Evolutionary conservation across 2,113 vertebrate genomes (phyloP).

Genomic region (Podarcis cretensis): DNA sequence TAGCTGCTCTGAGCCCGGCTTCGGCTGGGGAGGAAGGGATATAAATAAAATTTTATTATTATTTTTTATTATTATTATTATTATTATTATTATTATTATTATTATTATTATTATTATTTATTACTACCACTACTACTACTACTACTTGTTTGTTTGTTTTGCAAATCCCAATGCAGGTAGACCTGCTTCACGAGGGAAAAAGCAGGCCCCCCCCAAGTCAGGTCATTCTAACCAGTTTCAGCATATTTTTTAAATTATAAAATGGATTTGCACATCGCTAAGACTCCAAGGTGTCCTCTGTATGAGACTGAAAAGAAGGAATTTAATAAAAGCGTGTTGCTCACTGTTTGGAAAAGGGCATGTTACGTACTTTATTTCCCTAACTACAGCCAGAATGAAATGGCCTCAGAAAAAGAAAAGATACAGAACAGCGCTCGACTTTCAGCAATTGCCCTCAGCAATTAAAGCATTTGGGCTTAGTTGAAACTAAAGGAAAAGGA

Average conservation of each 20-base stretch:
- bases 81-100: too few species aligned
- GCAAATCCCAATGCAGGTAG: too few species aligned
- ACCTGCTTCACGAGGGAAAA: too few species aligned
- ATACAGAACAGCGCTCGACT: neutral
- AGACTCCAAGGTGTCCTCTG: neutral
- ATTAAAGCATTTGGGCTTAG: neutral
- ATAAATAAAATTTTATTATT: too few species aligned
- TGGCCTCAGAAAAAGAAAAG: neutral
- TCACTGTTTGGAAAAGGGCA: neutral
- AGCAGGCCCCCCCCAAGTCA: neutral
- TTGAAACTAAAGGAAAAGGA: neutral
- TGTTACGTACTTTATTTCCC: neutral
- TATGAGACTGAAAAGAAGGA: too few species aligned
- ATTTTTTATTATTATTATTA: too few species aligned
- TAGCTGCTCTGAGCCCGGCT: too few species aligned
- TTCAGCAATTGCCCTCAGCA: neutral
- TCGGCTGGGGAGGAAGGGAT: too few species aligned
- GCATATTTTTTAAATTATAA: too few species aligned
- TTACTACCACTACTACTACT: too few species aligned
- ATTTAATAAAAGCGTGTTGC: neutral
- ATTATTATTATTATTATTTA: too few species aligned
- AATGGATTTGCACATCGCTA: neutral
- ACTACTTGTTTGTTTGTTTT: too few species aligned
- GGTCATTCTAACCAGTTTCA: neutral
- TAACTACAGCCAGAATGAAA: neutral